Evolutionary conservation across 2,113 vertebrate species (phyloP), one percentile per base, ranked within the genome.

Genomic region (Leucopternis melanops): DNA sequence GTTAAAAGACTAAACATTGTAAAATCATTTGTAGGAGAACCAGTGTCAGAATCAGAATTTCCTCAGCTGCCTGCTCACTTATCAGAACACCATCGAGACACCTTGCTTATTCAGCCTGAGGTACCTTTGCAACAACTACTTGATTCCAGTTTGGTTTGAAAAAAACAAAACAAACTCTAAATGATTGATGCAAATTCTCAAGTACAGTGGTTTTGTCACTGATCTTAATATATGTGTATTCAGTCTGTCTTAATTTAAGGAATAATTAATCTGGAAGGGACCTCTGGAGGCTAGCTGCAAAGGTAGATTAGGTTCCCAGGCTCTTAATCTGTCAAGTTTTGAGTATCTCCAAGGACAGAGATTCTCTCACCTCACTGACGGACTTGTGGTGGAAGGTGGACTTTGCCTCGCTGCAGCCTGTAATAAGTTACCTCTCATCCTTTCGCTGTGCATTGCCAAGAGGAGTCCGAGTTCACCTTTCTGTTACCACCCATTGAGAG

Each of bases 71-170:
- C 98, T 32, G 65, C 88, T 54, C 98, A 98, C 95, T 96, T 98
- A 44, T 97, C 96, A 40, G 84, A 97, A 54, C 84, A 98, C 86
- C 97, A 52, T 13, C 97, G 98, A 55, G 98, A 98, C 72, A 74
- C 95, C 4, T 88, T 98, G 61, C 97, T 98, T 92, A 92, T 98
- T 61, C 95, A 98, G 31, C 98, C 98, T 25, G 98, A 98, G 98
- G 98, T 98, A 97, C 78, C 58, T 47, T 65, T 91, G 69, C 49
- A 27, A 3, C 6, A 55, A 34, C 22, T 42, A 5, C 27, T 67
- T 9, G 3, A 16, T 36, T 31, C 13, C 16, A 40, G 12, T 63
- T 71, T 44, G 27, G 7, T 65, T 47, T 82, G 50, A 7, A 47
- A 40, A 26, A 54, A 67, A 40, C 12, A 40, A n/a, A n/a, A 2